A percentile compares a stretch with the other conserved stretches of the same genome.
phyloP scores from a whole-genome alignment of 2,797 vertebrate species.

The Microctenopoma steveboyesi region DNA sequence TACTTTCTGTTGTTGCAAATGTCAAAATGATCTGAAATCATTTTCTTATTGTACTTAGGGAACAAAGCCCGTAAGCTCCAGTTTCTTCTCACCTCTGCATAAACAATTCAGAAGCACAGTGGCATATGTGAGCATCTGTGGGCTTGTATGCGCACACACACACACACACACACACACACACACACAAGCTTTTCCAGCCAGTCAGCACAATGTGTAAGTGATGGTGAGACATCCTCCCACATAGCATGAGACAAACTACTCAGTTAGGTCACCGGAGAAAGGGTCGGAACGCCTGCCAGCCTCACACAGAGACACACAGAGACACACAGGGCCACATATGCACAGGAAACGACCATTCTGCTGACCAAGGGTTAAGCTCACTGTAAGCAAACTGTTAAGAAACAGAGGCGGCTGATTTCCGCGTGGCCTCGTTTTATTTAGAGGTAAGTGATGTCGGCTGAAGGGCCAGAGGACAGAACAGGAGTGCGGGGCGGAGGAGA shows the following conservation, averaged over 20 bases:
- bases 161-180: not conserved
- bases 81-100: not conserved
- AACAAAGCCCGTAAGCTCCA: not conserved
- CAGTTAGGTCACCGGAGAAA: slow-evolving; percentile 40
- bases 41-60: not conserved
- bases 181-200: slow-evolving; percentile 46
- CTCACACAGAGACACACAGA: slow-evolving; percentile 13
- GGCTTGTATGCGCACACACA: not conserved
- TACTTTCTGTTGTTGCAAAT: not conserved
- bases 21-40: not conserved
- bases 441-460: slow-evolving; percentile 33
- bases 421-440: slow-evolving; percentile 40
- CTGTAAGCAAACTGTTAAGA: slow-evolving; percentile 52
- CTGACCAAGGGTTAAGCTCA: slow-evolving; percentile 52
- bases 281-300: slow-evolving; percentile 55
- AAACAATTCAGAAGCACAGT: not conserved
- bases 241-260: slow-evolving; percentile 61
- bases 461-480: slow-evolving; percentile 15
- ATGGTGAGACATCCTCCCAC: slow-evolving; percentile 71
- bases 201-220: slow-evolving; percentile 74
- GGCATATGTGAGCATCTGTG: slow-evolving; percentile 1
- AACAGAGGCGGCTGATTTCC: slow-evolving; percentile 26
- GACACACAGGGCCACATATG: slow-evolving; percentile 30
- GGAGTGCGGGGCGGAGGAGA: slow-evolving; percentile 9
- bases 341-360: slow-evolving; percentile 59